Evolutionary conservation across 2,888 invertebrate species (phyloP).

Genomic region (Zygogramma bicolorata): DNA sequence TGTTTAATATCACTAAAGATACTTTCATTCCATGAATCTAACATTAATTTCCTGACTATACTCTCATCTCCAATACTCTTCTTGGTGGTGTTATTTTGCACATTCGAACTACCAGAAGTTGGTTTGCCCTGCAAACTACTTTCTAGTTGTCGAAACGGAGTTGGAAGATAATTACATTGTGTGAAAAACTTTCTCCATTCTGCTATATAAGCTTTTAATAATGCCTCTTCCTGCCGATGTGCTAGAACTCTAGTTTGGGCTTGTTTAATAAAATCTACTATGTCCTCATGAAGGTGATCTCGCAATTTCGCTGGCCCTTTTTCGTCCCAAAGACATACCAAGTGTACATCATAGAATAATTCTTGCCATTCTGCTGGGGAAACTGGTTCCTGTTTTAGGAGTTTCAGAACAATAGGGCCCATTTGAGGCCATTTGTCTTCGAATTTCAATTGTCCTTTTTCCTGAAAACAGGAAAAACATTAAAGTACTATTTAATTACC

Average conservation of each 20-base stretch:
- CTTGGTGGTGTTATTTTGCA: slow-evolving; percentile 65
- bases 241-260: slow-evolving; percentile 91
- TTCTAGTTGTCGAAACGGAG: slow-evolving; percentile 95
- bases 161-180: slow-evolving; percentile 96
- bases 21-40: slow-evolving; percentile 98
- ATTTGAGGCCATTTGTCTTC: slow-evolving; percentile 98
- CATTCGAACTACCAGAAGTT: slow-evolving; percentile 54
- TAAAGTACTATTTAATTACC: neutral
- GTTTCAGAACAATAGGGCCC: slow-evolving; percentile 92
- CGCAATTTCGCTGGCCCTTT: slow-evolving; percentile 90
- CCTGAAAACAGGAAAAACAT: slow-evolving; percentile 65
- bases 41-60: slow-evolving; percentile 94
- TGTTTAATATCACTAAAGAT: slow-evolving; percentile 97
- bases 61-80: slow-evolving; percentile 83
- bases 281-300: slow-evolving; percentile 91
- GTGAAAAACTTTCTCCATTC: slow-evolving; percentile 99
- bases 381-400: slow-evolving; percentile 94
- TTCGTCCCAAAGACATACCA: slow-evolving; percentile 97
- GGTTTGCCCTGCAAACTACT: slow-evolving; percentile 81
- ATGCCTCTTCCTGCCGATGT: slow-evolving; percentile 93
- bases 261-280: slow-evolving; percentile 93
- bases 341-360: slow-evolving; percentile 94
- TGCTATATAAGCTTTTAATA: slow-evolving; percentile 95
- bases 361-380: slow-evolving; percentile 97
- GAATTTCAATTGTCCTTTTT: slow-evolving; percentile 86